Evolutionary conservation across 2,888 invertebrate species (phyloP).

Genomic region (Mimas tiliae): DNA sequence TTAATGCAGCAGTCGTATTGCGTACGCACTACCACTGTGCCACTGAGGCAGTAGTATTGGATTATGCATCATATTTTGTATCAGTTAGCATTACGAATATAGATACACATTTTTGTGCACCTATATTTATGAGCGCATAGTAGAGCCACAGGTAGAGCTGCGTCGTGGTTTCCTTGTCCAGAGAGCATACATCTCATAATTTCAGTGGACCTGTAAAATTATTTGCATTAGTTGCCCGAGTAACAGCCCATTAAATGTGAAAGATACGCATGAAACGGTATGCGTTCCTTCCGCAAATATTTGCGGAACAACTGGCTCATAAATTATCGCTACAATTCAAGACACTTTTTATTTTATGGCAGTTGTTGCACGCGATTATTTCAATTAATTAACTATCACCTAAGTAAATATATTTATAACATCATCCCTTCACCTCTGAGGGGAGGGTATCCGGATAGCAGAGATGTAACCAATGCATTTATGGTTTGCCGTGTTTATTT

Average conservation of each 20-base stretch:
- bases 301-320: conserved; percentile 40
- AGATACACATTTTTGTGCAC: no score
- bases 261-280: conserved; percentile 33
- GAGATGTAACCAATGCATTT: no score
- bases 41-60: no score
- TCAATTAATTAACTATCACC: background rate
- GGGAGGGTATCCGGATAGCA: no score
- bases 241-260: conserved; percentile 28
- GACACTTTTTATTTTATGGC: background rate
- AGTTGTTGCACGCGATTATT: background rate
- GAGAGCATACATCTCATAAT: background rate
- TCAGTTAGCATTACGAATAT: no score
- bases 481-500: no score
- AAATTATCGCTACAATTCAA: background rate
- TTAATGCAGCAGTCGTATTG: no score
- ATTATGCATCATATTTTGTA: no score
- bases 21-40: no score
- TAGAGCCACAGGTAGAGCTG: no score
- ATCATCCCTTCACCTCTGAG: no score
- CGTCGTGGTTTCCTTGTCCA: background rate
- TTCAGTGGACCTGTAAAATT: background rate
- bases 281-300: conserved; percentile 43
- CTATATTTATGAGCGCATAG: background rate
- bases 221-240: conserved; percentile 8
- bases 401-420: background rate